Evolutionary conservation across 2,888 invertebrate species (phyloP).

Genomic region (Chydorus sphaericus): DNA sequence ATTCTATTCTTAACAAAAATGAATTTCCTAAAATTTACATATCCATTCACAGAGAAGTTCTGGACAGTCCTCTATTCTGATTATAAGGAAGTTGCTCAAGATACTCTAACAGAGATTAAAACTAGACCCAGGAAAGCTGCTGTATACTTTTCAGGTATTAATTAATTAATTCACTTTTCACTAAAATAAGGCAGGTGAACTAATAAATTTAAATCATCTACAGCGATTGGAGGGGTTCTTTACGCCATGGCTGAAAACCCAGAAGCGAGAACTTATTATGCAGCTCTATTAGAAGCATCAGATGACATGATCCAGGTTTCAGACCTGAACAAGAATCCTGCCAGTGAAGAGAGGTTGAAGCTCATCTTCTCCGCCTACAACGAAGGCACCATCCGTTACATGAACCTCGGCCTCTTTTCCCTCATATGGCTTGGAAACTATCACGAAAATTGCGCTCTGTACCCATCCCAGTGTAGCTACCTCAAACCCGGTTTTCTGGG

Average conservation of each 20-base stretch:
- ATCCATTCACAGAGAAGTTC: slow-evolving; percentile 33
- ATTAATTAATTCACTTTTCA: too few relatives aligned
- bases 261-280: slow-evolving; percentile 46
- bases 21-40: not conserved
- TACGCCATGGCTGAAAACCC: slow-evolving; percentile 52
- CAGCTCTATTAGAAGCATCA: slow-evolving; percentile 41
- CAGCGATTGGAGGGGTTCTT: slow-evolving; percentile 36
- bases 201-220: too few relatives aligned
- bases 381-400: slow-evolving; percentile 46
- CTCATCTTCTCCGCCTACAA: slow-evolving; percentile 51
- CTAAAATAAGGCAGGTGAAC: not conserved
- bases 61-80: slow-evolving; percentile 61
- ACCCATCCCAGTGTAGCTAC: slow-evolving; percentile 61
- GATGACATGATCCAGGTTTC: slow-evolving; percentile 53
- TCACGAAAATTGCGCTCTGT: slow-evolving; percentile 49
- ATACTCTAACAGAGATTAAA: slow-evolving; percentile 47
- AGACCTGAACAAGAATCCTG: slow-evolving; percentile 48
- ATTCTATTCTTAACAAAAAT: not conserved
- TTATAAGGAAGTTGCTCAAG: slow-evolving; percentile 55
- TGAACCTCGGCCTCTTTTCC: slow-evolving; percentile 57
- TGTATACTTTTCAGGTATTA: slow-evolving; percentile 23
- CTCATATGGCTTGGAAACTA: slow-evolving; percentile 64
- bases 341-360: slow-evolving; percentile 45
- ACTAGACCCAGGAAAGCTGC: slow-evolving; percentile 50
- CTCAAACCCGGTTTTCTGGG: slow-evolving; percentile 50